Evolutionary conservation across 2,888 invertebrate species (phyloP), one percentile per base, ranked within the genome.

Genomic region (Drosophila histrio): DNA sequence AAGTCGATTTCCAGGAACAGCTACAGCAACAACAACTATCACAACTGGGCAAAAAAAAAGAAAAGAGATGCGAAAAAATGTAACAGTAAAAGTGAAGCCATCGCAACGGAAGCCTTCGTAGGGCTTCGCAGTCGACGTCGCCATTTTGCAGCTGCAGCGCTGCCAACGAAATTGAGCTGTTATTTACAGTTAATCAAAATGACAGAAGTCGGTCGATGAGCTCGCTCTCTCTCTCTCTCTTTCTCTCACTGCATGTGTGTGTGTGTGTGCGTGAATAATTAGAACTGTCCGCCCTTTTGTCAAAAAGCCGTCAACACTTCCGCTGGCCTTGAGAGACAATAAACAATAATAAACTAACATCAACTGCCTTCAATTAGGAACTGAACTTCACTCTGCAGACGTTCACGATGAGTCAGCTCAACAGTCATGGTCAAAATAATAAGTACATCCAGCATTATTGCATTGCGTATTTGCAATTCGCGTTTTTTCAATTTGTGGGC

Each of bases 301-400:
- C 41, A 62, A 21, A 11, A 15, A 5, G 30, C 11, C 13, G 32
- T 50, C 56, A 56, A 62, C 63, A 82, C 79, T 86, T 90, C 89
- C 89, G 89, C 77, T 89, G 87, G 87, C 89, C 89, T 90, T 89
- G 90, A 81, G 77, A 66, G 75, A 57, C 80, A 89, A 89, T 90
- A 87, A 83, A 79, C 67, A 61, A 59, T 57, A 69, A 75, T 70
- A 65, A 72, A 77, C 69, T 66, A 77, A 62, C 73, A 50, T 50
- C 58, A 59, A 64, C 59, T 53, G 57, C 15, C 22, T 32, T 65
- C 79, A 79, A 82, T 82, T 85, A 30, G 28, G 19, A 39, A 44
- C 17, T 17, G 11, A 5, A 44, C n/a, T 44, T 44, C 1, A 6
- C 5, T 15, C 26, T 2, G 43, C 6, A 26, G 15, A 24, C 9